Conservation (phyloP, 2,113 vertebrate genomes). For the Triplophysa tibetana region DNA sequence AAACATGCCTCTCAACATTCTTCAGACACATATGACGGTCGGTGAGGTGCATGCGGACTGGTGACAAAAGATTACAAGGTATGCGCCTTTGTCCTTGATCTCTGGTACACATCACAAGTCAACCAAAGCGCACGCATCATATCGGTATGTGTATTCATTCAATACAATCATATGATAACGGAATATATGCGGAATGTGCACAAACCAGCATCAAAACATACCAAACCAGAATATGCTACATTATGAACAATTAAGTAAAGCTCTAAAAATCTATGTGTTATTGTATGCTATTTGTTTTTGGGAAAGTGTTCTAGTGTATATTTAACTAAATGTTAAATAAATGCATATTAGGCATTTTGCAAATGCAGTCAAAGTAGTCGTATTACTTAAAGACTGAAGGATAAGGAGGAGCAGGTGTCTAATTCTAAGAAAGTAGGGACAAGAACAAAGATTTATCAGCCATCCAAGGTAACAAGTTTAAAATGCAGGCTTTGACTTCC, state of each 20-base stretch:
- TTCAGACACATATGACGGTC: background rate
- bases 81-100: slow-evolving; percentile 12
- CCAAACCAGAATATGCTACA: too few species aligned
- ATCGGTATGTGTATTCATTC: background rate
- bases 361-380: background rate
- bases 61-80: slow-evolving; percentile 14
- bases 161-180: too few species aligned
- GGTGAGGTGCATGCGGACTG: background rate
- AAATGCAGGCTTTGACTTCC: background rate
- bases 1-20: background rate
- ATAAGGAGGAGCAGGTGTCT: slow-evolving; percentile 25
- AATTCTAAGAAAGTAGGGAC: slow-evolving; percentile 16
- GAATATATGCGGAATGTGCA: too few species aligned
- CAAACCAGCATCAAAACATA: too few species aligned
- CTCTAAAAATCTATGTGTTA: too few species aligned
- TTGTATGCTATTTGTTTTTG: too few species aligned
- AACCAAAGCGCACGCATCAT: background rate
- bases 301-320: too few species aligned
- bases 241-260: too few species aligned
- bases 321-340: too few species aligned
- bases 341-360: too few species aligned
- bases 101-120: background rate
- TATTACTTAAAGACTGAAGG: background rate
- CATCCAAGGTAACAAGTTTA: slow-evolving; percentile 33
- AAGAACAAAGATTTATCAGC: slow-evolving; percentile 38